These are phyloP conservation scores for Mythimna impura DNA, from an alignment of 2,888 invertebrate genomes.

Conservation along the genomic window DNA sequence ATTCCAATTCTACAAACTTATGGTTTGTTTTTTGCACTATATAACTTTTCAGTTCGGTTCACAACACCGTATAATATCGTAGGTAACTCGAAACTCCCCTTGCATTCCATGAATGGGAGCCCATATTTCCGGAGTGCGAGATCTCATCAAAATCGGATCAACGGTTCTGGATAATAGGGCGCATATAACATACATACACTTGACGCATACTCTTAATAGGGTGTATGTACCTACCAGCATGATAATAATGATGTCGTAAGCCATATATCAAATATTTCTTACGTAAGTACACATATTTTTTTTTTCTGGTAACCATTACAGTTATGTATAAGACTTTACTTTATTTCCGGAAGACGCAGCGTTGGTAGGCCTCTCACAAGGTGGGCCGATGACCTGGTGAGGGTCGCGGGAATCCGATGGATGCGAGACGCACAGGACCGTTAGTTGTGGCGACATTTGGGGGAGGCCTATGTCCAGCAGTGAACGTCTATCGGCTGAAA, in stretches of 20 bases:
- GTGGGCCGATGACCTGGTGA: too few species aligned
- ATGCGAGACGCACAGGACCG: too few species aligned
- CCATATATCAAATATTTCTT: too few species aligned
- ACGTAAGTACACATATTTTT: too few species aligned
- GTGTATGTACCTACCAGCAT: constrained; percentile 5
- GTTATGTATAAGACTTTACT: too few species aligned
- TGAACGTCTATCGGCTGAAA: too few species aligned
- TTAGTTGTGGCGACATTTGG: too few species aligned
- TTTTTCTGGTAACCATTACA: too few species aligned
- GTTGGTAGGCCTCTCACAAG: too few species aligned
- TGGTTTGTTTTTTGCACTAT: constrained; percentile 18
- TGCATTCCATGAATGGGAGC: constrained; percentile 58
- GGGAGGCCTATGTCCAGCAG: too few species aligned
- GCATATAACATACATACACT: constrained; percentile 43
- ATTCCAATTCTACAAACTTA: neutral
- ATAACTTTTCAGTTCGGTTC: constrained; percentile 23
- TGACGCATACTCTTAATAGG: constrained; percentile 33
- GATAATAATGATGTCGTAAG: neutral
- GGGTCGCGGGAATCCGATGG: too few species aligned
- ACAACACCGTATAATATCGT: constrained; percentile 36
- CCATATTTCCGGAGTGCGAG: constrained; percentile 62
- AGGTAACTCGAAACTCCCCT: constrained; percentile 48
- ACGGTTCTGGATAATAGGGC: constrained; percentile 63
- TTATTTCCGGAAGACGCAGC: too few species aligned
- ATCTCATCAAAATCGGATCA: constrained; percentile 68